phyloP scores from a whole-genome alignment of 2,888 invertebrate genomes.

The Drymonia ruficornis region DNA sequence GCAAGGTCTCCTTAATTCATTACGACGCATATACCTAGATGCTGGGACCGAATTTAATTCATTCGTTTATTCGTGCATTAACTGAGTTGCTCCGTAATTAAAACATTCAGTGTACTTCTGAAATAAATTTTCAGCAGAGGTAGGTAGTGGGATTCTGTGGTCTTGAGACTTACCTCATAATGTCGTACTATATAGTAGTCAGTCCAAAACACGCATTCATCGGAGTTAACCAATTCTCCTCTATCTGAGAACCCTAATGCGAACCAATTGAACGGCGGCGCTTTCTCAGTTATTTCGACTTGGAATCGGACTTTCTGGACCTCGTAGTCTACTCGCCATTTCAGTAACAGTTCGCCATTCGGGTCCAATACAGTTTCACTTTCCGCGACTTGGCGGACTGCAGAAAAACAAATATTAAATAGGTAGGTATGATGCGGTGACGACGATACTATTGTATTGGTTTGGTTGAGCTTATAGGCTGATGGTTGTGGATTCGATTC shows the following conservation, averaged over 20 bases:
- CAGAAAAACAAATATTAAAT: constrained; percentile 7
- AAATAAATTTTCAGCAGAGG: too few relatives aligned
- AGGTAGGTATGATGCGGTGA: too few relatives aligned
- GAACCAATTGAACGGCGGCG: constrained; percentile 87
- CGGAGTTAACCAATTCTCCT: constrained; percentile 89
- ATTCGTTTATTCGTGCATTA: too few relatives aligned
- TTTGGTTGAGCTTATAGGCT: too few relatives aligned
- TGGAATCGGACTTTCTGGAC: constrained; percentile 68
- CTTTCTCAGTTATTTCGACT: constrained; percentile 72
- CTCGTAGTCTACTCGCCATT: constrained; percentile 66
- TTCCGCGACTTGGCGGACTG: constrained; percentile 53
- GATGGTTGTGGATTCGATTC: too few relatives aligned
- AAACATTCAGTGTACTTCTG: too few relatives aligned
- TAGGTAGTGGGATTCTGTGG: too few relatives aligned
- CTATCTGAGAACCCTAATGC: constrained; percentile 94
- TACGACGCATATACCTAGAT: too few relatives aligned
- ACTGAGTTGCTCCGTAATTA: too few relatives aligned
- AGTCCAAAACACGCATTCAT: constrained; percentile 92
- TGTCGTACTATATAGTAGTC: constrained; percentile 86
- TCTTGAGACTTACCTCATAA: constrained; percentile 68
- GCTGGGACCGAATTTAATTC: too few relatives aligned
- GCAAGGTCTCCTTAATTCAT: too few relatives aligned
- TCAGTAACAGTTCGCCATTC: constrained; percentile 60
- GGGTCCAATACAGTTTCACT: constrained; percentile 70
- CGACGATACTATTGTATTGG: too few relatives aligned